Conservation (phyloP, 2,888 invertebrate species). For the Epiblema foenella region DNA sequence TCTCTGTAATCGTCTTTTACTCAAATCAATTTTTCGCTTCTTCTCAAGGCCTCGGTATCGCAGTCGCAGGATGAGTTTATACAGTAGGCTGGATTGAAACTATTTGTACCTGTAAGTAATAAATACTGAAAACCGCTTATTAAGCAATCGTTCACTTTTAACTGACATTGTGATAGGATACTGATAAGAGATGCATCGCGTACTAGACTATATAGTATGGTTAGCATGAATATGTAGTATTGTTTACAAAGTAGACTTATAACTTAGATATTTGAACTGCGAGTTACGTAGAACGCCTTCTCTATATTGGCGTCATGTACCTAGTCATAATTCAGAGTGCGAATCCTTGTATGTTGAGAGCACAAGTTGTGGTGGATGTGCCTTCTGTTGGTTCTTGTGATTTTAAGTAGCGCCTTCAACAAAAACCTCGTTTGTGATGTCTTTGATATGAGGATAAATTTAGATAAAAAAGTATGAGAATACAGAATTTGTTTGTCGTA, state of each 20-base stretch:
- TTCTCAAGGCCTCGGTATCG: slow-evolving; percentile 3
- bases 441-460: slow-evolving; percentile 13
- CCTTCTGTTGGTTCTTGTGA: not conserved
- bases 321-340: too few relatives aligned
- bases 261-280: too few relatives aligned
- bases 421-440: slow-evolving; percentile 15
- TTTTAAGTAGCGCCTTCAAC: not conserved
- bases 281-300: not conserved
- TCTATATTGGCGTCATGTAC: not conserved
- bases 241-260: too few relatives aligned
- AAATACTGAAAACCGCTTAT: too few relatives aligned
- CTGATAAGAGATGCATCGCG: too few relatives aligned
- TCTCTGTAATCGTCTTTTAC: slow-evolving; percentile 31
- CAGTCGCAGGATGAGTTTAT: not conserved
- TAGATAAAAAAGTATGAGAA: not conserved
- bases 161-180: too few relatives aligned
- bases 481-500: not conserved
- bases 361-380: not conserved
- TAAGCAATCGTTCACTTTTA: too few relatives aligned
- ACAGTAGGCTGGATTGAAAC: not conserved
- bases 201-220: too few relatives aligned
- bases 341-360: not conserved
- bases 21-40: slow-evolving; percentile 27
- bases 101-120: too few relatives aligned
- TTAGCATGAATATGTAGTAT: too few relatives aligned